phyloP scores from a whole-genome alignment of 2,888 invertebrate genomes.

The Diarsia rubi region DNA sequence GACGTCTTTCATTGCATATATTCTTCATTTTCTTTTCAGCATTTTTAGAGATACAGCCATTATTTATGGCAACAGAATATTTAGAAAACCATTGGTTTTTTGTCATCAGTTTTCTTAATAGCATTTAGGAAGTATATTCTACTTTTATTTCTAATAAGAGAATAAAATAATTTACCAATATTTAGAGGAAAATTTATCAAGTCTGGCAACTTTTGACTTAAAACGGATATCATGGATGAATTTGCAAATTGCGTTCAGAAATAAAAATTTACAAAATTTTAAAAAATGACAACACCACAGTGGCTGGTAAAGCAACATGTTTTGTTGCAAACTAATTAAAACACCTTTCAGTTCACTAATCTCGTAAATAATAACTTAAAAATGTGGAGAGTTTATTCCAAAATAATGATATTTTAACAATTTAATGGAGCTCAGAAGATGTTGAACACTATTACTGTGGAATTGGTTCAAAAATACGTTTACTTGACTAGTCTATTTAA shows the following conservation, averaged over 20 bases:
- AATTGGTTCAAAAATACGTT: neutral
- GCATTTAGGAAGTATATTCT: neutral
- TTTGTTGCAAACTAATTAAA: neutral
- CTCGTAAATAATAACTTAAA: too few species aligned
- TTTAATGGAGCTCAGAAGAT: neutral
- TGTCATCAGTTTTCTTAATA: neutral
- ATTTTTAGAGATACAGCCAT: neutral
- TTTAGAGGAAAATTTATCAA: conserved; percentile 27
- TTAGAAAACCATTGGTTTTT: neutral
- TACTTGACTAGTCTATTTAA: neutral
- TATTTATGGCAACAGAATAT: neutral
- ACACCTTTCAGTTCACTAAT: neutral
- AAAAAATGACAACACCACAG: conserved; percentile 38
- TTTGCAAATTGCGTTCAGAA: conserved; percentile 65
- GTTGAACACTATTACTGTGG: neutral
- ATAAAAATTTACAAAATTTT: conserved; percentile 22
- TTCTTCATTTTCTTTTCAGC: neutral
- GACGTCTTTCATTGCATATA: neutral
- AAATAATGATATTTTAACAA: neutral
- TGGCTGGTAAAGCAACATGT: neutral
- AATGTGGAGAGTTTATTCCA: neutral
- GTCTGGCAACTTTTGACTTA: conserved; percentile 43
- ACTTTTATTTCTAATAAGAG: neutral
- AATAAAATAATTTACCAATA: conserved; percentile 3
- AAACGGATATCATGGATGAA: conserved; percentile 54